A percentile compares a stretch with the other conserved stretches of the same genome.
Conservation (phyloP, 2,797 vertebrate species). For the Carapus acus region DNA sequence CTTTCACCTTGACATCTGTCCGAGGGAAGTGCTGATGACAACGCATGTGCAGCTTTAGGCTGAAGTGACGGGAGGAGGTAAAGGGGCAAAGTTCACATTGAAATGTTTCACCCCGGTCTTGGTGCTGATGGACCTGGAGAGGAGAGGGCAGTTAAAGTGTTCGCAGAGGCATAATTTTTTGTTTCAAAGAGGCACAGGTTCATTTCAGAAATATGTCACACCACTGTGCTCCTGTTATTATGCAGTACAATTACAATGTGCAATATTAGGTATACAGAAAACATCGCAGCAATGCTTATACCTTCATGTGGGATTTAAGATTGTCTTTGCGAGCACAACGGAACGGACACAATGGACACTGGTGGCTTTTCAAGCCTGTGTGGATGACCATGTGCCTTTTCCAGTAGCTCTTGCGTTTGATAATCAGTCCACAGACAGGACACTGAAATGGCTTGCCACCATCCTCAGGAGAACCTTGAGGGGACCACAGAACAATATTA, state of each 20-base stretch:
- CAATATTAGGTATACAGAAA: slow-evolving; percentile 8
- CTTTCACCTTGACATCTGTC: slow-evolving; percentile 95
- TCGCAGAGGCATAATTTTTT: not conserved
- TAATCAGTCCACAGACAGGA: slow-evolving; percentile 97
- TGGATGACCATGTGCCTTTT: slow-evolving; percentile 99
- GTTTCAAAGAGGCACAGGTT: not conserved
- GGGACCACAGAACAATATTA: slow-evolving; percentile 24
- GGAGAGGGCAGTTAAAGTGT: slow-evolving; percentile 25
- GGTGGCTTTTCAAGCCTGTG: slow-evolving; percentile 98
- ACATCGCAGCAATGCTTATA: no score
- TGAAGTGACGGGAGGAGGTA: slow-evolving; percentile 99
- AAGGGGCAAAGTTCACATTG: slow-evolving; percentile 99
- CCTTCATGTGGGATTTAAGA: slow-evolving; percentile 99
- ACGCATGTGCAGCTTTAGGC: slow-evolving; percentile 99
- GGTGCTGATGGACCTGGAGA: slow-evolving; percentile 96
- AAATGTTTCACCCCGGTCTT: slow-evolving; percentile 98
- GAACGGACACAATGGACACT: slow-evolving; percentile 97
- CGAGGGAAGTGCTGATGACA: slow-evolving; percentile 99
- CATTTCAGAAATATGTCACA: slow-evolving; percentile 4
- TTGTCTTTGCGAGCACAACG: slow-evolving; percentile 99
- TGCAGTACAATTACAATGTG: slow-evolving; percentile 13
- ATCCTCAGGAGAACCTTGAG: slow-evolving; percentile 89
- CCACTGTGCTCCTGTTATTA: slow-evolving; percentile 9
- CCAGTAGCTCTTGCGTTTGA: slow-evolving; percentile 99
- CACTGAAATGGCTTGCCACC: slow-evolving; percentile 98